Evolutionary conservation across 2,113 vertebrate genomes (phyloP), one percentile per base, ranked within the genome.

Genomic region (Rhagologus leucostigma): DNA sequence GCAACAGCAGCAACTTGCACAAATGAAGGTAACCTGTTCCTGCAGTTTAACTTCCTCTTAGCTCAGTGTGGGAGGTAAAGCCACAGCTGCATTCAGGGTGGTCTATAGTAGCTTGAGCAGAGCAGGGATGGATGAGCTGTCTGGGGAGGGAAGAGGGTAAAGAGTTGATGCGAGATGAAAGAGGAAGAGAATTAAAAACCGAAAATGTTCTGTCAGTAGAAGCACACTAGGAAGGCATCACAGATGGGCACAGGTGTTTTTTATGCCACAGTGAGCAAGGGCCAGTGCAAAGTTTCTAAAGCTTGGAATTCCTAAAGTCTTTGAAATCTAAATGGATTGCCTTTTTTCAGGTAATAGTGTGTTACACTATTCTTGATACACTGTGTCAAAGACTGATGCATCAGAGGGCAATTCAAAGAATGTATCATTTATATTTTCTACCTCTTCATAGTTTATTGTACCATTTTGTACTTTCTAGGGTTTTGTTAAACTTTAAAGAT

Each of bases 1-100:
- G 56, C 99, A 99, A 44, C 99, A 99, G 52, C 99, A 99, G 87
- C 99, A 99, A 90, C 98, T 99, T 49, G 99, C 99, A 17, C 99
- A 99, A 65, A 99, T 99, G 99, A 99, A 99, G 99, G 99, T 99
- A 95, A 15, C 0, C 6, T 50, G 16, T 29, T 49, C 23, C 67
- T 62, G 8, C n/a, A 62, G 37, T 33, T 82, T 1, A 37, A 26
- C 33, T 42, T 52, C 22, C 20, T 82, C 5, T 35, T 33, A 30
- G 37, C 44, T 41, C 69, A 18, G 20, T 1, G 1, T 32, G 56
- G 35, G 9, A 49, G 44, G n/a, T 20, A 30, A 64, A 87, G 37
- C 7, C 10, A 7, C 32, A 16, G 33, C 47, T 56, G 52, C 22
- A 2, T 32, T 86, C 39, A 12, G 44, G 16, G 8, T 37, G 16